Conservation (phyloP, 2,888 invertebrate genomes). For the Notodonta ziczac region DNA sequence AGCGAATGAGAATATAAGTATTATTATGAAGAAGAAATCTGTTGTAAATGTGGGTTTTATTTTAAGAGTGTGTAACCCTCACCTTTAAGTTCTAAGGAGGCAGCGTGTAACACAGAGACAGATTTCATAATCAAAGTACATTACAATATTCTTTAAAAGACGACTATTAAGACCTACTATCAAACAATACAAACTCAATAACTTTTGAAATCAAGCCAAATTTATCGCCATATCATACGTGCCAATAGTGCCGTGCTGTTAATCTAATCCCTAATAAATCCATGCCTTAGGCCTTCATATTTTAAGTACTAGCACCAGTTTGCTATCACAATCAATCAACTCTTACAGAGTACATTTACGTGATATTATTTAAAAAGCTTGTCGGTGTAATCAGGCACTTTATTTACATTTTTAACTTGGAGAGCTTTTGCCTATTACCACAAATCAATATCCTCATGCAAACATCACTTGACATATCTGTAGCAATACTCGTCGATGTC, state of each 20-base stretch:
- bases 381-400: conserved; percentile 20
- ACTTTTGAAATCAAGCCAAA: conserved; percentile 45
- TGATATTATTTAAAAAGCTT: conserved; percentile 4
- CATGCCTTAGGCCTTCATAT: conserved; percentile 28
- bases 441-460: conserved; percentile 39
- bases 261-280: conserved; percentile 25
- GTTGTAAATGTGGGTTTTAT: conserved; percentile 18
- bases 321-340: conserved; percentile 26
- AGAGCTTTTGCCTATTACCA: conserved; percentile 29
- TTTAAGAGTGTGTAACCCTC: conserved; percentile 47
- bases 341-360: conserved; percentile 16
- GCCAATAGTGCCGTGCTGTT: conserved; percentile 37
- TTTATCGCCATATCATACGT: conserved; percentile 38
- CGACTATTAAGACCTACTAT: conserved; percentile 34
- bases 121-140: conserved; percentile 73
- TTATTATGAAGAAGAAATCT: conserved; percentile 1
- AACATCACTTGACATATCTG: conserved; percentile 58
- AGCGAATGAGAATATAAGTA: too few species aligned
- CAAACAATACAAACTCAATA: conserved; percentile 46
- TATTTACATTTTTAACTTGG: conserved; percentile 32
- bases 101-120: conserved; percentile 82
- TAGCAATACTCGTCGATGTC: conserved; percentile 72
- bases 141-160: conserved; percentile 27
- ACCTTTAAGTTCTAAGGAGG: conserved; percentile 81
- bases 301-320: conserved; percentile 39